Base-by-base conservation (phyloP, 1,140 invertebrate genomes). In the Globodera rostochiensis region DNA sequence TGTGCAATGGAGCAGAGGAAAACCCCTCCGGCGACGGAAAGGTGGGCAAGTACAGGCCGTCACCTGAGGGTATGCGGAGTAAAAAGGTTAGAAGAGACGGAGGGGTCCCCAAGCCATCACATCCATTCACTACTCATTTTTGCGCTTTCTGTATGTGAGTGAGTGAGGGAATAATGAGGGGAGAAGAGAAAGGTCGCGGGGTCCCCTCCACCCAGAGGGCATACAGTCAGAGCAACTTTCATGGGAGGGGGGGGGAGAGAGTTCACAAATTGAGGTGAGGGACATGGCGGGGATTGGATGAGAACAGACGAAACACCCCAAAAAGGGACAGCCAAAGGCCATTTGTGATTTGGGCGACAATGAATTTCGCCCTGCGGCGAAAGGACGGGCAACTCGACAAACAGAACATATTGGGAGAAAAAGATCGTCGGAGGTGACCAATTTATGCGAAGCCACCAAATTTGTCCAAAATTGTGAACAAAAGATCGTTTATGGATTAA, bases 221-320 rank as follows among this genome's bases (percentile, higher is more conserved):
- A 64, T 64, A 64, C 57, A 64, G 57, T 64, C 57, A 64, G 57
- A 64, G 15, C 57, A 64, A 64, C 57, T 64, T 64, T 64, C 57
- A 64, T 15, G 57, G 15, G 11, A 4, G 57, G 5, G 57, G 57
- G 57, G 19, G 57, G 57, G 57, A 6, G 19, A 15, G 57, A 6
- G 57, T 19, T 11, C 57, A 15, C 13, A 64, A 64, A 64, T 64
- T 64, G 57, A 64, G 57, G 57, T 64, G 57, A 64, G 57, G 57
- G 57, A 64, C 57, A 64, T 64, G 57, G 57, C 57, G 57, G 57
- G 57, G 11, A 19, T 13, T 1, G 57, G 13, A 64, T 19, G 57
- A 36, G 36, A 19, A 19, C n/a, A 15, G 57, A 64, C 57, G 57
- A 64, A 64, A 64, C 13, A 13, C 19, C 57, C 4, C 57, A 13